Evolutionary conservation across 2,113 vertebrate genomes (phyloP).

Genomic region (Cyanoderma ruficeps): DNA sequence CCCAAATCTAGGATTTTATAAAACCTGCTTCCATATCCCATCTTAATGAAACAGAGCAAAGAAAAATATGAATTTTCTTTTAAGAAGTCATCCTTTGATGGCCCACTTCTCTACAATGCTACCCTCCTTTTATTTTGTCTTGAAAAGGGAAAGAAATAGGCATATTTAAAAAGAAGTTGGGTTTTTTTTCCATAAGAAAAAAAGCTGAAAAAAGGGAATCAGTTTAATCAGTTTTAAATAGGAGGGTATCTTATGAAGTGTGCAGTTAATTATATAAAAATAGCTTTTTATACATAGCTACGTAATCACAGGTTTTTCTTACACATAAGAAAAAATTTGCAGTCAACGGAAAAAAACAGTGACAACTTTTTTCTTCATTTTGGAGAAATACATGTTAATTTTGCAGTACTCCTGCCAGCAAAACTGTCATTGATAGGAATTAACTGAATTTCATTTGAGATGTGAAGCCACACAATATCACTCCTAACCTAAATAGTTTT

Average conservation of each 20-base stretch:
- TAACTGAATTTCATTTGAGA: not conserved
- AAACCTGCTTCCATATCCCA: not conserved
- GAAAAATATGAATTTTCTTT: not conserved
- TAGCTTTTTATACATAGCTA: constrained; percentile 23
- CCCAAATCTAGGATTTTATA: not conserved
- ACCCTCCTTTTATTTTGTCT: not conserved
- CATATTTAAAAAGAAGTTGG: not conserved
- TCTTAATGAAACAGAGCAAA: constrained; percentile 4
- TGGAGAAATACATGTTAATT: not conserved
- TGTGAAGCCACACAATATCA: not conserved
- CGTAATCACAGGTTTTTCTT: not conserved
- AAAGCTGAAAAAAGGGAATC: not conserved
- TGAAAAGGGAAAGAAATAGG: not conserved
- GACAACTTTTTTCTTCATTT: not conserved
- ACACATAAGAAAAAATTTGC: constrained; percentile 16
- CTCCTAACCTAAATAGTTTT: not conserved
- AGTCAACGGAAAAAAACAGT: not conserved
- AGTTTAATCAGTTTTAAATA: not conserved
- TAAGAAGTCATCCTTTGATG: constrained; percentile 31
- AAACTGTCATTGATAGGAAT: not conserved
- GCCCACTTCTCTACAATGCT: not conserved
- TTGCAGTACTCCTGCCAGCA: not conserved
- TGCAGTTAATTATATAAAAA: constrained; percentile 26
- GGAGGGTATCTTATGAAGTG: not conserved
- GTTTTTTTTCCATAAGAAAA: not conserved